phyloP scores from a whole-genome alignment of 2,113 vertebrate genomes.

The Cryptomyrus ogoouensis region DNA sequence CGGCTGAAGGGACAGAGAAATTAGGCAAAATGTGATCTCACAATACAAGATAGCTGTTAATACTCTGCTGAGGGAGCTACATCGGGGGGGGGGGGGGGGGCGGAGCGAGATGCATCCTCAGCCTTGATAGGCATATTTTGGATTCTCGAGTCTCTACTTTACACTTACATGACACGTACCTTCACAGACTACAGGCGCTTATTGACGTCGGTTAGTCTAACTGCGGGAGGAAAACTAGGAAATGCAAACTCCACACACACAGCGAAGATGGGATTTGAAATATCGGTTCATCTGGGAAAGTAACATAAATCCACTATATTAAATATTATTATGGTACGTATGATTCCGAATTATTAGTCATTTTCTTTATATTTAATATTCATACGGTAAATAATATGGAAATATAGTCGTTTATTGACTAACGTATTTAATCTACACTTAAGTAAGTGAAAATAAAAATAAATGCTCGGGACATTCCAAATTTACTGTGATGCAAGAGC shows the following conservation, averaged over 20 bases:
- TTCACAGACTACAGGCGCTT: background rate
- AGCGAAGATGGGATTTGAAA: too few relatives aligned
- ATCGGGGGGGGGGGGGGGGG: too few relatives aligned
- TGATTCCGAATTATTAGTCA: background rate
- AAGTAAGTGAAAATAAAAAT: background rate
- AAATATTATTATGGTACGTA: background rate
- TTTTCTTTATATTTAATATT: background rate
- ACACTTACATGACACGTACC: background rate
- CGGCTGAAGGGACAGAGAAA: background rate
- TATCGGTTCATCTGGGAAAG: too few relatives aligned
- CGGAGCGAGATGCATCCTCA: background rate
- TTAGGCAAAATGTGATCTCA: background rate
- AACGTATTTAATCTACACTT: background rate
- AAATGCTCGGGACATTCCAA: background rate
- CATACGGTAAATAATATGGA: background rate
- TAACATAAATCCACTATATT: too few relatives aligned
- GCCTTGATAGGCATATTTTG: background rate
- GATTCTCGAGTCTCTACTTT: background rate
- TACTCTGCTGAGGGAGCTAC: background rate
- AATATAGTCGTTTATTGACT: background rate
- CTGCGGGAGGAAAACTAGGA: background rate
- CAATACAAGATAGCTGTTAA: background rate
- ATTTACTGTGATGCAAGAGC: background rate
- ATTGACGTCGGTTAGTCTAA: background rate
- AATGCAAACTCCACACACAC: background rate